Conservation (phyloP, 2,888 invertebrate species). For the Pediacus dermestoides region DNA sequence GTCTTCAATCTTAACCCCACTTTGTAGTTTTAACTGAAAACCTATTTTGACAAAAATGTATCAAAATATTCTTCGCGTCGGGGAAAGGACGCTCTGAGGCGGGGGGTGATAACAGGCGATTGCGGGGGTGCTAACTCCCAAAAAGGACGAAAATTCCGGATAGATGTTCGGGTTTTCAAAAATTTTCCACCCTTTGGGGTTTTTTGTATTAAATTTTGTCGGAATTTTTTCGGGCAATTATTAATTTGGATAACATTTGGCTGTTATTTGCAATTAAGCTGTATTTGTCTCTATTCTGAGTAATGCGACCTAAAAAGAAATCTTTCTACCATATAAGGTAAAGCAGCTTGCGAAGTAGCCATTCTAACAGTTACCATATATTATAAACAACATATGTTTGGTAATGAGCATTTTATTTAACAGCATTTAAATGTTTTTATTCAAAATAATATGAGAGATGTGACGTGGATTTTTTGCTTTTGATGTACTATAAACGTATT, state of each 20-base stretch:
- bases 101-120: no score
- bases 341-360: constrained; percentile 18
- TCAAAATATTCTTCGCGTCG: constrained; percentile 1
- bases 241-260: constrained; percentile 20
- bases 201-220: constrained; percentile 2
- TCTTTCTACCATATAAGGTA: constrained; percentile 33
- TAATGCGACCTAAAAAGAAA: constrained; percentile 37
- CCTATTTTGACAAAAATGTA: constrained; percentile 6
- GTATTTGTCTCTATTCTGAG: constrained; percentile 29
- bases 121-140: no score
- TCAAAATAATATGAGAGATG: no score
- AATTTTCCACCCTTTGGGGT: background rate
- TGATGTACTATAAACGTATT: no score
- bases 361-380: constrained; percentile 18
- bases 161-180: background rate
- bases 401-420: no score
- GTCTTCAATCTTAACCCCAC: constrained; percentile 45
- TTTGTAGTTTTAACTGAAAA: constrained; percentile 33
- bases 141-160: background rate
- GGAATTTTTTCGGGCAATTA: constrained; percentile 7
- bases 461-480: no score
- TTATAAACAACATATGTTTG: constrained; percentile 31
- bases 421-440: no score
- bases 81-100: no score
- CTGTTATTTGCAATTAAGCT: constrained; percentile 21